phyloP scores from a whole-genome alignment of 92 coral and sea anemone genomes.

The Hydrozoanthus gracilis region DNA sequence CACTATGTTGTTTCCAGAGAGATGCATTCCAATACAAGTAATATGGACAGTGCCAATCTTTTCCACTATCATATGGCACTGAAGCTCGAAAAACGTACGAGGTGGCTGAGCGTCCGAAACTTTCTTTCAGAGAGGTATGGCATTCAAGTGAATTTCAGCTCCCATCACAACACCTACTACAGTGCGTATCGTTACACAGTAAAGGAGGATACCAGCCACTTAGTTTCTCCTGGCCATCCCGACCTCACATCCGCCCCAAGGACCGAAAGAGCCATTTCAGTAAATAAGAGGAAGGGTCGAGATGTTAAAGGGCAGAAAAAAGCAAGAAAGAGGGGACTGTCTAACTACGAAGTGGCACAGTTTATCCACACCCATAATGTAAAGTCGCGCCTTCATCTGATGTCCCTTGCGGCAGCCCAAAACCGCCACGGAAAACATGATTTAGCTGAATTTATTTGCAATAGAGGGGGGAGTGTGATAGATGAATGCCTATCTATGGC shows the following conservation, averaged over 20 bases:
- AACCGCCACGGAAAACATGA: constrained; percentile 51
- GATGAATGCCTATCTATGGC: constrained; percentile 39
- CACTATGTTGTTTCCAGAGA: constrained; percentile 38
- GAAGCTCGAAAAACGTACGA: constrained; percentile 20
- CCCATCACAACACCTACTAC: constrained; percentile 43
- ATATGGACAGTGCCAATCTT: background rate
- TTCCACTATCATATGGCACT: constrained; percentile 43
- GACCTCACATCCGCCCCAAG: constrained; percentile 24
- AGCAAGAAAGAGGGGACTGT: constrained; percentile 4
- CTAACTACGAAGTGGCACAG: constrained; percentile 46
- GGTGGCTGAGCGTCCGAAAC: constrained; percentile 43
- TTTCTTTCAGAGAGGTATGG: constrained; percentile 12
- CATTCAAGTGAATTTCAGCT: constrained; percentile 42
- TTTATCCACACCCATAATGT: constrained; percentile 43
- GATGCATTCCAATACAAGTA: constrained; percentile 21
- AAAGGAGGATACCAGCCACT: constrained; percentile 3
- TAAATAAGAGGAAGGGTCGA: background rate
- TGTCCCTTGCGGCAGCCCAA: constrained; percentile 40
- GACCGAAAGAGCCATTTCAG: constrained; percentile 41
- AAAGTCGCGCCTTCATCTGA: constrained; percentile 39
- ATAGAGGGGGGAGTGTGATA: constrained; percentile 40
- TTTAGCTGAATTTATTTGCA: constrained; percentile 46
- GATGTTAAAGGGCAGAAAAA: background rate
- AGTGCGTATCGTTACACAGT: constrained; percentile 24
- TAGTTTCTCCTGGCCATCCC: constrained; percentile 21